Evolutionary conservation across 2,888 invertebrate genomes (phyloP).

Genomic region (Monopis laevigella): DNA sequence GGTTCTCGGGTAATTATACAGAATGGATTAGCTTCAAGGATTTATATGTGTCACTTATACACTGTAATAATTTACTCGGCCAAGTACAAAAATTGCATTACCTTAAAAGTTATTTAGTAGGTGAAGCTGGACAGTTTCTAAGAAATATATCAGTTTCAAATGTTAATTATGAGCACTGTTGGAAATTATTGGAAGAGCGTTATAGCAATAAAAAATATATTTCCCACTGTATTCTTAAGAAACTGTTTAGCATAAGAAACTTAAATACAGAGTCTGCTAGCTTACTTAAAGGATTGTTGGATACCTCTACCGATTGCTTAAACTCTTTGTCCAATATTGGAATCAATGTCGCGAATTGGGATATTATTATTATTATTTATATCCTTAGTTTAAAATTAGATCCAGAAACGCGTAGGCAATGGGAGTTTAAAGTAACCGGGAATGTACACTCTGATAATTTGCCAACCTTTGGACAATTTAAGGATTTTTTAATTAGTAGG

Average conservation of each 20-base stretch:
- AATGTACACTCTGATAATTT: not conserved
- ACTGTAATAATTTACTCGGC: constrained; percentile 6
- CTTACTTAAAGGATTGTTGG: constrained; percentile 9
- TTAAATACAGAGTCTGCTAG: constrained; percentile 4
- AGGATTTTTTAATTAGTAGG: not conserved
- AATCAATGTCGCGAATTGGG: constrained; percentile 8
- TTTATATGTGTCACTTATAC: constrained; percentile 11
- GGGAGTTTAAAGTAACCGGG: not conserved
- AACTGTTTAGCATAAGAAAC: constrained; percentile 5
- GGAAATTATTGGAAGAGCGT: constrained; percentile 1
- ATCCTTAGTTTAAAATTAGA: not conserved
- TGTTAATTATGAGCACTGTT: constrained; percentile 7
- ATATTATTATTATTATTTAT: constrained; percentile 2
- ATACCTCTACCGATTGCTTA: constrained; percentile 13
- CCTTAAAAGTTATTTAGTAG: constrained; percentile 13
- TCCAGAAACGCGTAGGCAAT: not conserved
- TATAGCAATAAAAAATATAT: constrained; percentile 10
- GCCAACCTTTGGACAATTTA: not conserved
- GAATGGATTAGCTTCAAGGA: constrained; percentile 15
- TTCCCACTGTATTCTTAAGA: constrained; percentile 8
- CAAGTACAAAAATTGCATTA: constrained; percentile 14
- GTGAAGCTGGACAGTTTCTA: constrained; percentile 16
- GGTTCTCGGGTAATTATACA: constrained; percentile 12
- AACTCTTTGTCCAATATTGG: constrained; percentile 10
- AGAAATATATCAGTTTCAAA: not conserved